Conservation (phyloP, 2,888 invertebrate genomes). For the Cephus sareptanus region DNA sequence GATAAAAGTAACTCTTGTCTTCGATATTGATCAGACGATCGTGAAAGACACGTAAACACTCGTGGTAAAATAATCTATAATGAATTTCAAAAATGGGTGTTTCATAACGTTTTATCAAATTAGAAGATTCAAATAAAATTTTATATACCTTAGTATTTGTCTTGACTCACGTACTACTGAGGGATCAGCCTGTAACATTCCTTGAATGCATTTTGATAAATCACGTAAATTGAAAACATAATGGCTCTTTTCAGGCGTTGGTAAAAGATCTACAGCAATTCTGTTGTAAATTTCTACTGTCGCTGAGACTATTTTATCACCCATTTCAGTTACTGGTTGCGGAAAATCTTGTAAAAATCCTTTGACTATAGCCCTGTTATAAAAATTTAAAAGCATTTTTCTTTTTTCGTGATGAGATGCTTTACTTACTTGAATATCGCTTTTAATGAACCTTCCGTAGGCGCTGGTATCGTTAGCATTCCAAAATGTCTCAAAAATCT, state of each 20-base stretch:
- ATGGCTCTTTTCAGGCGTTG: conserved; percentile 92
- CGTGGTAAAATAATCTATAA: conserved; percentile 87
- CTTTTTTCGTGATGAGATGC: not conserved
- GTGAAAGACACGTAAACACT: conserved; percentile 91
- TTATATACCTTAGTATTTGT: conserved; percentile 74
- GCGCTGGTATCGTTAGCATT: conserved; percentile 84
- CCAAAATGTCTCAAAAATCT: conserved; percentile 91
- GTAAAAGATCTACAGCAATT: conserved; percentile 83
- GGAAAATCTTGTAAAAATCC: conserved; percentile 86
- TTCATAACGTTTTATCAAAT: not conserved
- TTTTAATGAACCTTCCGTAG: conserved; percentile 80
- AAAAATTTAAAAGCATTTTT: not conserved
- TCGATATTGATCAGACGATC: conserved; percentile 86
- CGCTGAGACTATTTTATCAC: conserved; percentile 81
- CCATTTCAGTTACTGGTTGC: conserved; percentile 74
- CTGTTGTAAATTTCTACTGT: conserved; percentile 86
- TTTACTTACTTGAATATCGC: conserved; percentile 75
- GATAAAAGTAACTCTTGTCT: conserved; percentile 85
- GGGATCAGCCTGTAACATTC: conserved; percentile 85
- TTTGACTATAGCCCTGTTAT: conserved; percentile 72
- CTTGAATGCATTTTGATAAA: conserved; percentile 90
- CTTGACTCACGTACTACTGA: conserved; percentile 75
- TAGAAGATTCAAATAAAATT: not conserved
- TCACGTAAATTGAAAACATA: conserved; percentile 94
- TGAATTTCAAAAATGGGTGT: not conserved